Percentiles rank a stretch among this genome's conserved stretches.
These are phyloP conservation scores for Danio jaintianensis DNA, from an alignment of 2,797 vertebrate genomes.

Conservation along the genomic window DNA sequence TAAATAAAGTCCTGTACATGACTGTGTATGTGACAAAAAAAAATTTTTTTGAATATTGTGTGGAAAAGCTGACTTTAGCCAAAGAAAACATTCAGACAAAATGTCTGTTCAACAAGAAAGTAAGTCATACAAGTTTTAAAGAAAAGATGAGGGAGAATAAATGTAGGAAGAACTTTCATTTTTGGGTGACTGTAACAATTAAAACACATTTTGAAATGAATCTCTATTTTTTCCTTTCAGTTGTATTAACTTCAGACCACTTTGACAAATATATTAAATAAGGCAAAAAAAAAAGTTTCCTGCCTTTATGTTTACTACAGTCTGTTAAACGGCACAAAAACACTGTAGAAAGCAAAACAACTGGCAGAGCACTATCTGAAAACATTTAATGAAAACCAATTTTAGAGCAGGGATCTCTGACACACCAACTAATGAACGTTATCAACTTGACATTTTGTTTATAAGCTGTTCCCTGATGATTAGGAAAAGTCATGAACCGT, in stretches of 20 bases:
- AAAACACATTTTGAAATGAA: not conserved
- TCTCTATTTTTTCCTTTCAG: not conserved
- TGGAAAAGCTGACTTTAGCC: not conserved
- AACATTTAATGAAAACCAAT: not conserved
- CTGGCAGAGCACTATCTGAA: not conserved
- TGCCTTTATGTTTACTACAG: not conserved
- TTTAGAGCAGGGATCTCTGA: not conserved
- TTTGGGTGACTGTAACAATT: not conserved
- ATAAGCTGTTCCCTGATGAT: not conserved
- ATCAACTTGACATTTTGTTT: constrained; percentile 28
- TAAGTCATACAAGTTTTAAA: not conserved
- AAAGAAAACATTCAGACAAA: not conserved
- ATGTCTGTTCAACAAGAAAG: not conserved
- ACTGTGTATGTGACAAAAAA: not conserved
- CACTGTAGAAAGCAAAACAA: not conserved
- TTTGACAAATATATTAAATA: not conserved
- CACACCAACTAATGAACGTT: not conserved
- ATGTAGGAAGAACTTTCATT: not conserved
- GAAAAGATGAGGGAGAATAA: not conserved
- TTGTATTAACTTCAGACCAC: not conserved
- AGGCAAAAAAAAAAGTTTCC: too few relatives aligned
- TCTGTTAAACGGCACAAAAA: too few relatives aligned
- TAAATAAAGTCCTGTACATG: not conserved
- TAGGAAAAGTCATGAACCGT: not conserved
- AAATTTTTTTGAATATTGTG: not conserved